Evolutionary conservation across 64 coral and sea anemone species (phyloP).

Genomic region (Montipora cactus): DNA sequence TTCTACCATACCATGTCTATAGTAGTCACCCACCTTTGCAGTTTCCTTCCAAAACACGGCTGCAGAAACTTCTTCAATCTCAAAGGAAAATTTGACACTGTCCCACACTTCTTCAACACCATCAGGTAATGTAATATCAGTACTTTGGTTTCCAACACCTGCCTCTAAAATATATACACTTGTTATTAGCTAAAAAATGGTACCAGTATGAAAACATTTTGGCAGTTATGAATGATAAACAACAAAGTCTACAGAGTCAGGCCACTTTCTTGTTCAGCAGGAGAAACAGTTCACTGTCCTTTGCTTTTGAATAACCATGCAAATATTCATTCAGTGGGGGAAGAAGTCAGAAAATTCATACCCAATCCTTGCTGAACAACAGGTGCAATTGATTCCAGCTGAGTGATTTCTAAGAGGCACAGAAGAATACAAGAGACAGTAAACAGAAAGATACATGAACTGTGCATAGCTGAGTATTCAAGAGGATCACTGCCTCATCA

Average conservation of each 20-base stretch:
- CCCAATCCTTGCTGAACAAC: slow-evolving; percentile 3
- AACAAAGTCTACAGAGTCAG: too few relatives aligned
- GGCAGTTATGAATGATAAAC: too few relatives aligned
- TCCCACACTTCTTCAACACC: slow-evolving; percentile 67
- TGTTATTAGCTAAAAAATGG: too few relatives aligned
- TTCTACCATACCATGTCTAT: not conserved
- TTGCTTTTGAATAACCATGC: too few relatives aligned
- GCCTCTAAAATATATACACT: not conserved
- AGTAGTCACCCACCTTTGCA: slow-evolving; percentile 59
- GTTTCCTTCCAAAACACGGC: slow-evolving; percentile 78
- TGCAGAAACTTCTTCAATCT: slow-evolving; percentile 92
- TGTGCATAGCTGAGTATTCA: not conserved
- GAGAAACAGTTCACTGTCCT: too few relatives aligned
- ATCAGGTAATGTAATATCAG: slow-evolving; percentile 19
- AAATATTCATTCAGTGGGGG: too few relatives aligned
- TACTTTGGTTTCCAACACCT: not conserved
- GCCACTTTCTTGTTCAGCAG: too few relatives aligned
- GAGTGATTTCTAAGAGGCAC: not conserved
- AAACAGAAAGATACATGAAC: not conserved
- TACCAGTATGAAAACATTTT: too few relatives aligned
- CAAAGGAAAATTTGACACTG: slow-evolving; percentile 89
- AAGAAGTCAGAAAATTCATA: not conserved
- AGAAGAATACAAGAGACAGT: not conserved
- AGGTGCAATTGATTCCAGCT: not conserved
- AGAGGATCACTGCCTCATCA: too few relatives aligned